These are phyloP conservation scores for Flexamia atlantica DNA, from an alignment of 2,888 invertebrate genomes.

Conservation along the genomic window DNA sequence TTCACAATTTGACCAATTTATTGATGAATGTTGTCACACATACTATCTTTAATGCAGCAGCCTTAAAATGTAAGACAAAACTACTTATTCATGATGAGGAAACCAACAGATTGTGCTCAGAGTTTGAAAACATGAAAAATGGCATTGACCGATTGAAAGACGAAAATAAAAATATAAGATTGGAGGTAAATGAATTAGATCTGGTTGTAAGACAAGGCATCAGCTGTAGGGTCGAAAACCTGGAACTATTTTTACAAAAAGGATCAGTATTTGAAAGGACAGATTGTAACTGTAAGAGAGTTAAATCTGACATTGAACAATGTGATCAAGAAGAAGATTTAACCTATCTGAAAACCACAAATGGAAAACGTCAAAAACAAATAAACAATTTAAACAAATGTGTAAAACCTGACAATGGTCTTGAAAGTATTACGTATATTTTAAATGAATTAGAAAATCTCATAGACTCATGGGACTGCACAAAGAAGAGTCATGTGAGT, in stretches of 20 bases:
- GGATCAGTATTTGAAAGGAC: not conserved
- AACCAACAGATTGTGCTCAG: not conserved
- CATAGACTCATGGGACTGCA: not conserved
- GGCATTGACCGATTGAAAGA: not conserved
- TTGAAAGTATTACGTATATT: not conserved
- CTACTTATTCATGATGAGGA: not conserved
- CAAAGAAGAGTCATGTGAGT: not conserved
- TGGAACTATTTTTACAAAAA: not conserved
- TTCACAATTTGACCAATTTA: not conserved
- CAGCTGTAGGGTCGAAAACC: not conserved
- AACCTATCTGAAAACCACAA: not conserved
- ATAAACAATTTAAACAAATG: constrained; percentile 1
- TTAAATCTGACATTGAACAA: not conserved
- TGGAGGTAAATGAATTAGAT: not conserved
- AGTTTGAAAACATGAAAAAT: not conserved
- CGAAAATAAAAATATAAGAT: not conserved
- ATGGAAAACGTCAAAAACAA: not conserved
- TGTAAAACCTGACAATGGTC: not conserved
- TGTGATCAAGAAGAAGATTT: not conserved
- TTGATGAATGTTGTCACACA: not conserved
- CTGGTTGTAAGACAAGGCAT: not conserved
- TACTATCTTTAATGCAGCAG: not conserved
- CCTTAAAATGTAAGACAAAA: not conserved
- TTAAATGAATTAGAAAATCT: constrained; percentile 4
- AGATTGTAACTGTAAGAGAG: not conserved